These are phyloP conservation scores for Antennarius striatus DNA, from an alignment of 2,113 vertebrate genomes.

Conservation along the genomic window DNA sequence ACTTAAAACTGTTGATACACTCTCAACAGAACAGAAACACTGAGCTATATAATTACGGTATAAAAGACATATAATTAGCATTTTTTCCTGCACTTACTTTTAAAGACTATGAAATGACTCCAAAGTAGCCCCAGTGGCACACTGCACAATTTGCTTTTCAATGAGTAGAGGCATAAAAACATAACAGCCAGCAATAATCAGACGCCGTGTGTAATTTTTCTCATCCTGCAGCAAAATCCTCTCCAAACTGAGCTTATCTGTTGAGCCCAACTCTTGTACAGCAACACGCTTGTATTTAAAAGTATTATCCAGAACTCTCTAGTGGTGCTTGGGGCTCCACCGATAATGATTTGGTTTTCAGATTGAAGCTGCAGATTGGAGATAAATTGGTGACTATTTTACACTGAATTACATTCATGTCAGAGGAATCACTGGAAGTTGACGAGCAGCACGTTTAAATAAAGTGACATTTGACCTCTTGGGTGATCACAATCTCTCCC, in stretches of 20 bases:
- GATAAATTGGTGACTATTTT: background rate
- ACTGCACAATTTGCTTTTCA: background rate
- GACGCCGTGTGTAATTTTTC: constrained; percentile 18
- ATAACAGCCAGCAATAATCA: constrained; percentile 16
- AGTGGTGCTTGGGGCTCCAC: background rate
- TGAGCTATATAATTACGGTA: constrained; percentile 24
- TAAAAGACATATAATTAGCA: constrained; percentile 32
- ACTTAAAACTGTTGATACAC: constrained; percentile 10
- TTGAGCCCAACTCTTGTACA: background rate
- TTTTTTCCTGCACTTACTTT: constrained; percentile 15
- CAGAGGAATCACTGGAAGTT: too few relatives aligned
- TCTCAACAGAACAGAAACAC: constrained; percentile 2
- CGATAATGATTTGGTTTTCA: constrained; percentile 8
- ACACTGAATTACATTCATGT: too few relatives aligned
- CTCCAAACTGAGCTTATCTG: constrained; percentile 4
- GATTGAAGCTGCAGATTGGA: background rate
- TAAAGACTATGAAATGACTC: constrained; percentile 8
- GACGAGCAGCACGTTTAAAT: too few relatives aligned
- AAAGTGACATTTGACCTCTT: too few relatives aligned
- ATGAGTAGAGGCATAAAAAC: constrained; percentile 13
- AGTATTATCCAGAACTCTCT: constrained; percentile 12
- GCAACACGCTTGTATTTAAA: background rate
- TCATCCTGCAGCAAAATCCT: constrained; percentile 21
- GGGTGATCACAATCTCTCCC: too few relatives aligned
- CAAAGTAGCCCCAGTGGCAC: constrained; percentile 6